phyloP scores from a whole-genome alignment of 2,113 vertebrate genomes.

The Dasyprocta punctata region DNA sequence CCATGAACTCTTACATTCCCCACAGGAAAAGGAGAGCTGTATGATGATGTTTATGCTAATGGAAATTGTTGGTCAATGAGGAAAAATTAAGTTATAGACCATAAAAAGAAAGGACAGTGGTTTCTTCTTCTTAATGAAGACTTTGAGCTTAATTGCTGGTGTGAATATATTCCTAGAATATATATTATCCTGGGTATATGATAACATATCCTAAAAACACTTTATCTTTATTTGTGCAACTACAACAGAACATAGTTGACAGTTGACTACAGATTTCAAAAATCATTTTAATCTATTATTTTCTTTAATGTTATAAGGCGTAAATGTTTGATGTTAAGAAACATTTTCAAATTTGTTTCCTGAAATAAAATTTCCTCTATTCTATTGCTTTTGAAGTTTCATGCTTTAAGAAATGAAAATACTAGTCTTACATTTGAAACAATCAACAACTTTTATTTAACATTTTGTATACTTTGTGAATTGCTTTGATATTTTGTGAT shows the following conservation, averaged over 20 bases:
- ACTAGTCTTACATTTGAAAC: slow-evolving; percentile 4
- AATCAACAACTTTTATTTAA: slow-evolving; percentile 25
- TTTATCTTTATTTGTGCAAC: neutral
- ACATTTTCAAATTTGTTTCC: slow-evolving; percentile 29
- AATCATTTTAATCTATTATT: slow-evolving; percentile 1
- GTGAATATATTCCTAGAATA: neutral
- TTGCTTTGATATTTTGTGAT: slow-evolving; percentile 34
- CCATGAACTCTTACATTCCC: slow-evolving; percentile 17
- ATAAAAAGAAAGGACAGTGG: slow-evolving; percentile 25
- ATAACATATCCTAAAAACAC: neutral
- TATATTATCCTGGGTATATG: no score
- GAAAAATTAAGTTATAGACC: slow-evolving; percentile 30
- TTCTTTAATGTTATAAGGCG: neutral
- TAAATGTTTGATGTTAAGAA: neutral
- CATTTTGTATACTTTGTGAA: neutral
- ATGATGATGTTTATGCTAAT: slow-evolving; percentile 41
- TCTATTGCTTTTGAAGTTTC: slow-evolving; percentile 45
- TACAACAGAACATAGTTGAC: neutral
- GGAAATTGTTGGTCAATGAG: neutral
- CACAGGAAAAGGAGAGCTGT: neutral
- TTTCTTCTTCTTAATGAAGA: neutral
- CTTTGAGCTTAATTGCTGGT: neutral
- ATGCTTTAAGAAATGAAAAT: slow-evolving; percentile 13
- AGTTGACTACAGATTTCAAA: neutral
- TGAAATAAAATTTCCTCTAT: neutral